These are phyloP conservation scores for Nothoprocta pentlandii DNA, from an alignment of 2,113 vertebrate genomes.

Conservation along the genomic window DNA sequence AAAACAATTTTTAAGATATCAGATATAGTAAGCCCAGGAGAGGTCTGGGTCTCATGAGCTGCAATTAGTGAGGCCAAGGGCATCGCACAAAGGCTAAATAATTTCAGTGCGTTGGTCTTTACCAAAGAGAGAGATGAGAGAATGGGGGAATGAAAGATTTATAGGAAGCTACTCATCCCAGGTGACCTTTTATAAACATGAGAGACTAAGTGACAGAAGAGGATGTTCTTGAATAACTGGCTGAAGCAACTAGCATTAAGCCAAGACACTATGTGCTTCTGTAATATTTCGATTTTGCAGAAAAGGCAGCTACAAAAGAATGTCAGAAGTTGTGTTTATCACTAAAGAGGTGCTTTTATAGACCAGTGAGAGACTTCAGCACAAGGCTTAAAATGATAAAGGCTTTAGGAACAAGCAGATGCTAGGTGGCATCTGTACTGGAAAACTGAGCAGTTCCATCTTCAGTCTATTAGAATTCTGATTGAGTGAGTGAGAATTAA, in stretches of 20 bases:
- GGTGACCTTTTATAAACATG: not conserved
- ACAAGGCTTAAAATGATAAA: not conserved
- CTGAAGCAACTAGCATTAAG: not conserved
- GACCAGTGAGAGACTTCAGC: not conserved
- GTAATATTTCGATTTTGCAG: not conserved
- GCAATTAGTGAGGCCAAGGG: not conserved
- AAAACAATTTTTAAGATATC: not conserved
- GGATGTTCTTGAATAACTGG: not conserved
- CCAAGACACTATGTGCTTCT: not conserved
- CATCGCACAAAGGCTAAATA: not conserved
- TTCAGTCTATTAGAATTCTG: constrained; percentile 19
- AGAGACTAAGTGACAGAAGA: not conserved
- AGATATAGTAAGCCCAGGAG: not conserved
- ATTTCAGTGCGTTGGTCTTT: not conserved
- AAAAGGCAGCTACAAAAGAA: not conserved
- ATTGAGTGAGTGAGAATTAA: not conserved
- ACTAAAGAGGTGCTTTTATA: not conserved
- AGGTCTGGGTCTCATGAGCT: not conserved
- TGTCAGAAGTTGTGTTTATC: not conserved
- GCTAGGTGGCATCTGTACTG: not conserved
- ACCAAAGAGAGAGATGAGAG: not conserved
- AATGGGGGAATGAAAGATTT: not conserved
- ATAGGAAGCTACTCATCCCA: not conserved
- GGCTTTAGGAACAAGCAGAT: not conserved
- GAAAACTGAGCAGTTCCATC: not conserved